A percentile compares a stretch with the other conserved stretches of the same genome.
phyloP scores from a whole-genome alignment of 2,797 vertebrate genomes.

The Kryptopterus vitreolus region DNA sequence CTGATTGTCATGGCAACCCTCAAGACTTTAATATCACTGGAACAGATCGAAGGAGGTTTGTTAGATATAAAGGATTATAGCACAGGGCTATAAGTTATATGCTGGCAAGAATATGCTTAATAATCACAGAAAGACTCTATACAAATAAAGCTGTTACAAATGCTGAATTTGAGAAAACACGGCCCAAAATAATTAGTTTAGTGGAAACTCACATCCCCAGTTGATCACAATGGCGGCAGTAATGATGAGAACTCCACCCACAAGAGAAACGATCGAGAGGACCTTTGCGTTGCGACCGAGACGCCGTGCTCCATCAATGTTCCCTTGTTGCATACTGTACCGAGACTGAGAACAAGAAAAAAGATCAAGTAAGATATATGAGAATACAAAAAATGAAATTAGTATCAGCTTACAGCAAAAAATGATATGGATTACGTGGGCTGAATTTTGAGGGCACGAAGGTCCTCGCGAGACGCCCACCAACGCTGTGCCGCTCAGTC shows the following conservation, averaged over 20 bases:
- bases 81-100: not conserved
- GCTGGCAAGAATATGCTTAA: not conserved
- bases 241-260: constrained; percentile 73
- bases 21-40: constrained; percentile 75
- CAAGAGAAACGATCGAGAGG: constrained; percentile 68
- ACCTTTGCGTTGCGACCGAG: constrained; percentile 75
- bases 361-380: not conserved
- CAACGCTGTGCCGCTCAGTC: too few species aligned
- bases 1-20: constrained; percentile 44
- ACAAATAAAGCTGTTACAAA: not conserved
- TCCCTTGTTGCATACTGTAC: constrained; percentile 74
- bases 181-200: not conserved
- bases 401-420: too few species aligned
- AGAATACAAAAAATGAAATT: not conserved
- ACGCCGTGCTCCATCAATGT: constrained; percentile 72
- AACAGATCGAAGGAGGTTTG: constrained; percentile 38
- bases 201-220: constrained; percentile 71
- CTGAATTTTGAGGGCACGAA: too few species aligned
- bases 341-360: constrained; percentile 62
- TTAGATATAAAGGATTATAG: not conserved
- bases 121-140: not conserved
- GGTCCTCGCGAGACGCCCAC: too few species aligned
- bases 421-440: too few species aligned
- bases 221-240: constrained; percentile 72
- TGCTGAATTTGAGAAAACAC: not conserved